Percentiles rank a stretch among this genome's conserved stretches.
Conservation (phyloP, 2,113 vertebrate genomes). For the Setophaga coronata region DNA sequence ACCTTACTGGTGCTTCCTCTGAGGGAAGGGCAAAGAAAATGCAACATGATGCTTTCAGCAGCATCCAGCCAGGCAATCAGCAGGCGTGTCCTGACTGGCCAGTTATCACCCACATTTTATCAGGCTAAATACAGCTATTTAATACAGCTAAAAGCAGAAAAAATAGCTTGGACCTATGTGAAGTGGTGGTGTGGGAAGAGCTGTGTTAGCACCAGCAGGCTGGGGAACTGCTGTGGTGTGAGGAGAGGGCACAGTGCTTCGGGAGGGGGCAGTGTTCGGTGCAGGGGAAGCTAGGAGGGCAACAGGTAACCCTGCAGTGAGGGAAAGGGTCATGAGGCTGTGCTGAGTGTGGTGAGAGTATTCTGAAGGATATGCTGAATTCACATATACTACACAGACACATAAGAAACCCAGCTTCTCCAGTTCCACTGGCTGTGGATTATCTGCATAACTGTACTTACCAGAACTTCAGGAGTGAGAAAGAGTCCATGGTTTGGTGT, state of each 20-base stretch:
- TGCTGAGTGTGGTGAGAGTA: background rate
- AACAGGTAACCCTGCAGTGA: background rate
- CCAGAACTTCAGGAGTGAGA: background rate
- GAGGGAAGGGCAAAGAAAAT: background rate
- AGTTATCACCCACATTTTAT: background rate
- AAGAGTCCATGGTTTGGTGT: background rate
- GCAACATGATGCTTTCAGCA: background rate
- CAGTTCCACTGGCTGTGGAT: background rate
- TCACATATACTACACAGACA: background rate
- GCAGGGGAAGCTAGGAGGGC: background rate
- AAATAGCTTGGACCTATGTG: background rate
- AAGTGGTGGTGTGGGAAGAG: background rate
- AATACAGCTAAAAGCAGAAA: background rate
- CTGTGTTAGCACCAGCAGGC: background rate
- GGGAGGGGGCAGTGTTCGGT: rapidly evolving
- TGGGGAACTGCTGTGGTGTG: background rate
- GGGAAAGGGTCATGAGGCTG: background rate
- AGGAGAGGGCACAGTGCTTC: background rate
- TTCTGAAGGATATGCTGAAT: background rate
- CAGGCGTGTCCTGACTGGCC: background rate
- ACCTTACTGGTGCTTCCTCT: background rate
- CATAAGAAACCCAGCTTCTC: background rate
- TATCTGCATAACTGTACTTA: background rate
- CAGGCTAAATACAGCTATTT: background rate
- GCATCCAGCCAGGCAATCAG: background rate